Percentiles rank a stretch among this genome's conserved stretches.
Evolutionary conservation across 1,140 invertebrate species (phyloP).

Genomic region (Magallana gigas): DNA sequence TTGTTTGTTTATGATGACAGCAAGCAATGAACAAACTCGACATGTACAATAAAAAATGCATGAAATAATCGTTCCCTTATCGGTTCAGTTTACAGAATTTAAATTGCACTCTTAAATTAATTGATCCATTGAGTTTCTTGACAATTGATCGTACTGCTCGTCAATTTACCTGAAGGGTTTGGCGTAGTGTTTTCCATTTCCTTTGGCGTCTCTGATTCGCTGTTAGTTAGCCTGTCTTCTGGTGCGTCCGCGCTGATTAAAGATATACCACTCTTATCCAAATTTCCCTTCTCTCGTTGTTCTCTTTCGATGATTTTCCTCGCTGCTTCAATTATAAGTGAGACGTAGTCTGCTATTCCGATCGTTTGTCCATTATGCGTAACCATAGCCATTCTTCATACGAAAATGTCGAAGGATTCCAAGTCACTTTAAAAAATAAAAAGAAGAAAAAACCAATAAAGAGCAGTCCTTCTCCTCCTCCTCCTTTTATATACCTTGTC

Average conservation of each 20-base stretch:
- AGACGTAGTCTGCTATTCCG: conserved; percentile 27
- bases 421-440: background rate
- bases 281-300: conserved; percentile 5
- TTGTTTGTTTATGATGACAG: background rate
- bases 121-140: no score
- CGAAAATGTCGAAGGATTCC: background rate
- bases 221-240: background rate
- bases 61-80: no score
- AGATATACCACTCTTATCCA: conserved; percentile 14
- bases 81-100: no score
- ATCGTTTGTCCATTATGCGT: conserved; percentile 26
- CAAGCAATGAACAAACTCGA: background rate
- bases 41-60: background rate
- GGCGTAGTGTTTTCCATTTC: background rate
- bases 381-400: background rate
- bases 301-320: conserved; percentile 22
- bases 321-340: conserved; percentile 27
- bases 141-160: background rate
- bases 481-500: conserved; percentile 13
- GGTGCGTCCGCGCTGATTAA: conserved; percentile 3
- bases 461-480: background rate
- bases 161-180: conserved; percentile 3
- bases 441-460: background rate
- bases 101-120: no score
- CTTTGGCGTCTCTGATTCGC: conserved; percentile 4